Evolutionary conservation across 2,888 invertebrate species (phyloP).

Genomic region (Dynastes tityus): DNA sequence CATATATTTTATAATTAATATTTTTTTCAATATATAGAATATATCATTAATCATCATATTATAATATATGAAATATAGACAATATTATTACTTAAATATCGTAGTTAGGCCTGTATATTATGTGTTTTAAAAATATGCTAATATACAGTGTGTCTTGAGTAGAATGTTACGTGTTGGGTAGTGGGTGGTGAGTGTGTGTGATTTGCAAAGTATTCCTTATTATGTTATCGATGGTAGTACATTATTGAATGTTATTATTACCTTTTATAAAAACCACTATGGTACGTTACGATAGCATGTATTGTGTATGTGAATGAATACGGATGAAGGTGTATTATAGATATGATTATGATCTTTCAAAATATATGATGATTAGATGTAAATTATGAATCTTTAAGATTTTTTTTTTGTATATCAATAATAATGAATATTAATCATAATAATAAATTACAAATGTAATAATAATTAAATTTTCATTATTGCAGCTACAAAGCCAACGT

Average conservation of each 20-base stretch:
- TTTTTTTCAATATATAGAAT: conserved; percentile 52
- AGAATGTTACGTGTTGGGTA: background rate
- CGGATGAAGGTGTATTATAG: no score
- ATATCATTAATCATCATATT: conserved; percentile 62
- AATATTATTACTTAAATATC: conserved; percentile 69
- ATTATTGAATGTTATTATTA: no score
- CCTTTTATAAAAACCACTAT: no score
- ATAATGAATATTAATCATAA: conserved; percentile 14
- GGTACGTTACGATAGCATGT: no score
- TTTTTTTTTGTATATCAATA: conserved; percentile 1
- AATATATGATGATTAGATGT: conserved; percentile 2
- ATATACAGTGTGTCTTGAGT: conserved; percentile 66
- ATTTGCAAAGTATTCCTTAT: conserved; percentile 62
- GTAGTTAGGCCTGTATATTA: conserved; percentile 72
- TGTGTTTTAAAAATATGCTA: conserved; percentile 71
- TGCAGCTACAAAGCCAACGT: conserved; percentile 54
- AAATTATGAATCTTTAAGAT: background rate
- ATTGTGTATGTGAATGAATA: no score
- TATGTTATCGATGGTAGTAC: background rate
- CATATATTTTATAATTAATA: conserved; percentile 48
- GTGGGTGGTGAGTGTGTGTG: conserved; percentile 55
- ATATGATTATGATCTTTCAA: no score
- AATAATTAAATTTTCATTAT: conserved; percentile 50
- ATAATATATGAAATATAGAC: conserved; percentile 69
- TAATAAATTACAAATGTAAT: conserved; percentile 8